A percentile compares a stretch with the other conserved stretches of the same genome.
These are phyloP conservation scores for Acanthiza pusilla DNA, from an alignment of 2,797 vertebrate genomes.

Conservation along the genomic window DNA sequence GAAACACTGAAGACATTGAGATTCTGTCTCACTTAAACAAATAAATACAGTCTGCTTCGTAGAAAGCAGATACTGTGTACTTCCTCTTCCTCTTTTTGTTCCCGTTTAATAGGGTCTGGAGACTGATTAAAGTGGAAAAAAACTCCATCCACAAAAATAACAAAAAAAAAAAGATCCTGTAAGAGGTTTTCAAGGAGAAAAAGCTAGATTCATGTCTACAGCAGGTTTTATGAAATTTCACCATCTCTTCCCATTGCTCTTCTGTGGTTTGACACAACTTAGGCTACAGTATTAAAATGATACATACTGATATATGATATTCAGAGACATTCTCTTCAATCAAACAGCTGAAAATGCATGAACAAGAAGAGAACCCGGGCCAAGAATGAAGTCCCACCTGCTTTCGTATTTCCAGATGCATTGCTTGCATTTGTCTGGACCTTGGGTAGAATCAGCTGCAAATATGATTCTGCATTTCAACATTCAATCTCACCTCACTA, in stretches of 20 bases:
- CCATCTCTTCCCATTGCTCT: background rate
- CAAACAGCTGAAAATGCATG: background rate
- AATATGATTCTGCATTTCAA: background rate
- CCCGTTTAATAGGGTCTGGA: background rate
- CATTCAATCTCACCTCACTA: background rate
- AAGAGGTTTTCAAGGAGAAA: slow-evolving; percentile 23
- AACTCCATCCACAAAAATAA: background rate
- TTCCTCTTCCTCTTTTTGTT: slow-evolving; percentile 46
- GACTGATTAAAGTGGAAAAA: background rate
- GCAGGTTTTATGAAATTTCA: background rate
- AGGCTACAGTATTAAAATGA: background rate
- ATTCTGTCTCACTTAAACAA: slow-evolving; percentile 58
- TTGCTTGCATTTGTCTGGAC: background rate
- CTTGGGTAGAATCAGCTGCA: background rate
- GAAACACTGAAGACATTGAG: slow-evolving; percentile 37
- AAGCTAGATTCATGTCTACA: background rate
- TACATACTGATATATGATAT: background rate
- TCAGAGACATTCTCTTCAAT: background rate
- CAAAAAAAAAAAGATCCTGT: background rate
- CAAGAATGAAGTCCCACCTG: background rate
- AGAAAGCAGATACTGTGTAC: slow-evolving; percentile 19
- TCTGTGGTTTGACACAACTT: background rate
- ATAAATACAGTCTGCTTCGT: slow-evolving; percentile 57
- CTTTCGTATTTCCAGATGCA: background rate
- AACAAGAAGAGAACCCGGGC: background rate